phyloP scores from a whole-genome alignment of 1,140 invertebrate genomes.

The Heliconius eleuchia region DNA sequence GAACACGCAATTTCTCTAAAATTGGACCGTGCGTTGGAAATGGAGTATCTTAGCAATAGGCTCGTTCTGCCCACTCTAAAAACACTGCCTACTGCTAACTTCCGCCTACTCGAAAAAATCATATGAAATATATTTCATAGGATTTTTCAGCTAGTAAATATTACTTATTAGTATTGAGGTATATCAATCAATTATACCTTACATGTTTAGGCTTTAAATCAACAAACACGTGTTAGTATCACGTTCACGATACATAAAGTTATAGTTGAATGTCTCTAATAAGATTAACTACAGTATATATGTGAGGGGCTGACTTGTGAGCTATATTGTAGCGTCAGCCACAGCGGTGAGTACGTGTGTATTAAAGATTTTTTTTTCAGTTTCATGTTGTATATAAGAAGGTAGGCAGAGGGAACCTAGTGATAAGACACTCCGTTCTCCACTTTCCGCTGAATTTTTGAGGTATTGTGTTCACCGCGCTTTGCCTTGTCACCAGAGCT shows the following conservation, averaged over 20 bases:
- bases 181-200: constrained; percentile 7
- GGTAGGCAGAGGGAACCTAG: too few species aligned
- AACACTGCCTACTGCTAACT: too few species aligned
- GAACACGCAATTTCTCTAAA: too few species aligned
- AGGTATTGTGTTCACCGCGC: too few species aligned
- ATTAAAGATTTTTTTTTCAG: neutral
- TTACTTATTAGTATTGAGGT: neutral
- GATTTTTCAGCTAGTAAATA: too few species aligned
- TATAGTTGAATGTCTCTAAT: constrained; percentile 46
- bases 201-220: constrained; percentile 15
- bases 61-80: neutral
- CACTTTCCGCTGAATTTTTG: too few species aligned
- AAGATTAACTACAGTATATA: constrained; percentile 58
- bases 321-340: constrained; percentile 68
- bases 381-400: too few species aligned
- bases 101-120: neutral
- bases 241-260: constrained; percentile 16
- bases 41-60: neutral
- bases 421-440: too few species aligned
- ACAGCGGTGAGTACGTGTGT: constrained; percentile 58
- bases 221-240: constrained; percentile 24
- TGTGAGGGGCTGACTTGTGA: constrained; percentile 20
- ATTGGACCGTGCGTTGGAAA: neutral
- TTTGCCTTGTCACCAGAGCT: too few species aligned
- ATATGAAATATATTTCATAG: too few species aligned